Evolutionary conservation across 2,888 invertebrate genomes (phyloP).

Genomic region (Melanchra persicariae): DNA sequence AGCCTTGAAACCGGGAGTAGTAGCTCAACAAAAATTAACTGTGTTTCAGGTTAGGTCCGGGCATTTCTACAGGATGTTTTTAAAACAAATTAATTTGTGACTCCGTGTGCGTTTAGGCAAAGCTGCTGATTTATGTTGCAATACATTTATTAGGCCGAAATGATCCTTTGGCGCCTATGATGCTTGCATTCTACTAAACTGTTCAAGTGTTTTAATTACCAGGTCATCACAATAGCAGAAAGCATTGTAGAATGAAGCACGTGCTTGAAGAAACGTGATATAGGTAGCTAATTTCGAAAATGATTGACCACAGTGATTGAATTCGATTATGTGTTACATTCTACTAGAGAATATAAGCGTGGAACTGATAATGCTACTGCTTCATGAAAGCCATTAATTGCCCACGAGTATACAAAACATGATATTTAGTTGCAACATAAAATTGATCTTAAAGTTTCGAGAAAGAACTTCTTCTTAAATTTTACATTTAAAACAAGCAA

Average conservation of each 20-base stretch:
- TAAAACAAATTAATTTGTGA: background rate
- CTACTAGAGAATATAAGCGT: constrained; percentile 41
- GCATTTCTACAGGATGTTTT: background rate
- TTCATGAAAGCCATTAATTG: constrained; percentile 15
- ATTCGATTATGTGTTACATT: constrained; percentile 35
- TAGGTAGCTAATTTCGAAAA: constrained; percentile 26
- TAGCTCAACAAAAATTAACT: background rate
- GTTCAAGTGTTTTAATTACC: background rate
- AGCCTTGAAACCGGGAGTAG: constrained; percentile 47
- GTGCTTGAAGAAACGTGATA: constrained; percentile 35
- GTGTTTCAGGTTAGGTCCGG: background rate
- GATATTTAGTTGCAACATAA: background rate
- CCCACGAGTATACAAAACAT: background rate
- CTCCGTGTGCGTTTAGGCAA: background rate
- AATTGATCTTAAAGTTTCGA: background rate
- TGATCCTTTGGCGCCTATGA: background rate
- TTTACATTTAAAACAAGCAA: background rate
- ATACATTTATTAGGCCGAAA: background rate
- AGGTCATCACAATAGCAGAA: constrained; percentile 8
- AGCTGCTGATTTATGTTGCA: background rate
- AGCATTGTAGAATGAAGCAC: constrained; percentile 35
- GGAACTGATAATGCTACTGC: constrained; percentile 13
- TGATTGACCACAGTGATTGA: constrained; percentile 12
- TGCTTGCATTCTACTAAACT: background rate
- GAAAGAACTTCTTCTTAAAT: background rate